These are phyloP conservation scores for Poeciliopsis prolifica DNA, from an alignment of 2,113 vertebrate genomes.

Conservation along the genomic window DNA sequence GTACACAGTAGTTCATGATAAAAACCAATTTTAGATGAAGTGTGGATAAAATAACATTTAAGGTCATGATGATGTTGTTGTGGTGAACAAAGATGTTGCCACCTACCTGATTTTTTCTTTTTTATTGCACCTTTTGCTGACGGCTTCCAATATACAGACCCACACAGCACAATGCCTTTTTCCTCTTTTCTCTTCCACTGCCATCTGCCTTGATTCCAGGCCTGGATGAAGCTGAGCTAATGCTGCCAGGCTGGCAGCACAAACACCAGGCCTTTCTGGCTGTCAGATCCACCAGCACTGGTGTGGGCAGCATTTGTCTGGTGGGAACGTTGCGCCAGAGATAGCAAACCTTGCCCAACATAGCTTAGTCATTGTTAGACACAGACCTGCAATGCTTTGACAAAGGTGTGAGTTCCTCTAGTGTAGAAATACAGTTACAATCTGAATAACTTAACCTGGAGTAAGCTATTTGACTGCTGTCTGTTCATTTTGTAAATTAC, in stretches of 20 bases:
- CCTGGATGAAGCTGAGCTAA: constrained; percentile 67
- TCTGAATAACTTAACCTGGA: not conserved
- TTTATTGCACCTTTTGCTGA: constrained; percentile 32
- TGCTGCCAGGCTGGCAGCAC: constrained; percentile 60
- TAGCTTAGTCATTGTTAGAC: constrained; percentile 63
- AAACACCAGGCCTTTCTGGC: constrained; percentile 56
- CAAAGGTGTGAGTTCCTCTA: constrained; percentile 11
- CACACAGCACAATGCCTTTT: constrained; percentile 17
- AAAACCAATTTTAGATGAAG: constrained; percentile 17
- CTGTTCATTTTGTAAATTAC: not conserved
- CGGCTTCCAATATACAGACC: constrained; percentile 8
- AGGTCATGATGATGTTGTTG: constrained; percentile 21
- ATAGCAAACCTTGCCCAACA: constrained; percentile 34
- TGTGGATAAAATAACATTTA: not conserved
- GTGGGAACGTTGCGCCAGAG: constrained; percentile 33
- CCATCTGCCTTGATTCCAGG: constrained; percentile 73
- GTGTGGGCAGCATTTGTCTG: constrained; percentile 19
- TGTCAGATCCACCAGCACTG: constrained; percentile 51
- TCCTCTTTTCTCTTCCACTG: constrained; percentile 60
- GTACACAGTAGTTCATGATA: not conserved
- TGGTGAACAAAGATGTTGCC: constrained; percentile 27
- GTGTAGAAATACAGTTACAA: constrained; percentile 1
- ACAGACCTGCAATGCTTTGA: constrained; percentile 21
- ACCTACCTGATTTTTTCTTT: constrained; percentile 12
- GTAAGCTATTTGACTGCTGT: not conserved